Evolutionary conservation across 2,797 vertebrate genomes (phyloP).

Genomic region (Pyrocephalus nanus): DNA sequence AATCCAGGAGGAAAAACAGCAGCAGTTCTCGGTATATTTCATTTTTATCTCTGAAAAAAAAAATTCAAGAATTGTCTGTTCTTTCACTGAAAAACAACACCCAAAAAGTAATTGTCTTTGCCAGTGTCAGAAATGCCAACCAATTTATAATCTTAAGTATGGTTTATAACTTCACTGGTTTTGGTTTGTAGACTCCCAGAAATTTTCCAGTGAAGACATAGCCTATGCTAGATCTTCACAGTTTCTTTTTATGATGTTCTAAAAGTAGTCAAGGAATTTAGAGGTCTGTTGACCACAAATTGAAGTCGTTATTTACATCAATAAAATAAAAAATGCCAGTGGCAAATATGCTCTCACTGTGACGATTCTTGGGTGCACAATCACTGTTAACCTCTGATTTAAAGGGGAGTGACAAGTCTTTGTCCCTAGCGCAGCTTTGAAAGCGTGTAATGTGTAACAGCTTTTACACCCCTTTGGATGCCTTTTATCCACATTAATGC

Average conservation of each 20-base stretch:
- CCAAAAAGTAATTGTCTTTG: background rate
- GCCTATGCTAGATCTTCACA: background rate
- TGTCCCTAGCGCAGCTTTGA: background rate
- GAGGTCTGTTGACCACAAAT: background rate
- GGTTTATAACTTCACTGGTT: background rate
- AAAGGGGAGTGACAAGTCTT: background rate
- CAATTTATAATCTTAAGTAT: background rate
- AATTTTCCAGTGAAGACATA: background rate
- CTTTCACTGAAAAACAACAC: background rate
- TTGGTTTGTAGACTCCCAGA: background rate
- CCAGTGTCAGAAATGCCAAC: background rate
- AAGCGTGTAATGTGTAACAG: background rate
- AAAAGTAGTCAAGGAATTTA: background rate
- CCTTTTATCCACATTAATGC: background rate
- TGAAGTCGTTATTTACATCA: background rate
- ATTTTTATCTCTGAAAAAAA: constrained; percentile 43
- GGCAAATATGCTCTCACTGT: background rate
- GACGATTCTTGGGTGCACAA: background rate
- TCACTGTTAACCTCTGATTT: background rate
- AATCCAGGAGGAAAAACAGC: background rate
- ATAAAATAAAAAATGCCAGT: background rate
- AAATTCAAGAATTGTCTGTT: background rate
- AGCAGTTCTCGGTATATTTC: background rate
- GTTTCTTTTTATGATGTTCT: background rate
- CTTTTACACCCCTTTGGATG: background rate